Evolutionary conservation across 2,888 invertebrate genomes (phyloP).

Genomic region (Cheilosia urbana): DNA sequence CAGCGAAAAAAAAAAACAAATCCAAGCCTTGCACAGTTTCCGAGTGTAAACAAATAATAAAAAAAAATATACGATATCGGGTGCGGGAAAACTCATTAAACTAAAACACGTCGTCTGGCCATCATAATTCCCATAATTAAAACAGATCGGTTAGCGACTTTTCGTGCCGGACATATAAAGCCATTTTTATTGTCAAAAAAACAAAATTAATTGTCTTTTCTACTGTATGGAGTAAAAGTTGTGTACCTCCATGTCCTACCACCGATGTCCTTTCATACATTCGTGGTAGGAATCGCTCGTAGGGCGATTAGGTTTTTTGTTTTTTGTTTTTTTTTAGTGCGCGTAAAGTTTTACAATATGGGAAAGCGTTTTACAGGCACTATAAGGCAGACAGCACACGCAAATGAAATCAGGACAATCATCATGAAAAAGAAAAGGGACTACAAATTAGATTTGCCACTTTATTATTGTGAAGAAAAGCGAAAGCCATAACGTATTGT

Average conservation of each 20-base stretch:
- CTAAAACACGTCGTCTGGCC: constrained; percentile 75
- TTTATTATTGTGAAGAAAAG: constrained; percentile 45
- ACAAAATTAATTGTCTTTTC: constrained; percentile 71
- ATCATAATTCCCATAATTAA: constrained; percentile 75
- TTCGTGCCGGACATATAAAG: constrained; percentile 75
- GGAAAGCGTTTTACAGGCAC: constrained; percentile 57
- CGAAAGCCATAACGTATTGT: constrained; percentile 34
- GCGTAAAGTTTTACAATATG: constrained; percentile 56
- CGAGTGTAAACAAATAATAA: constrained; percentile 47
- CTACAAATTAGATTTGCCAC: constrained; percentile 66
- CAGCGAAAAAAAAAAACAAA: constrained; percentile 17
- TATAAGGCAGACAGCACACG: constrained; percentile 48
- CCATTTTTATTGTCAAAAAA: constrained; percentile 74
- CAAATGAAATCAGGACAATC: constrained; percentile 57
- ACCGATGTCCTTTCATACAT: constrained; percentile 31
- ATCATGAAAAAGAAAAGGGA: constrained; percentile 54
- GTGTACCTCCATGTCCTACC: not conserved
- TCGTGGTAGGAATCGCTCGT: not conserved
- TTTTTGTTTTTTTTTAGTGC: not conserved
- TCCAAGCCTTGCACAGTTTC: constrained; percentile 41
- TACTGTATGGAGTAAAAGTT: constrained; percentile 35
- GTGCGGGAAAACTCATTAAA: constrained; percentile 75
- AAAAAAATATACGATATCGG: constrained; percentile 40
- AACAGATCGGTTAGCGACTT: constrained; percentile 75
- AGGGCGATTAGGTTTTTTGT: constrained; percentile 30